Evolutionary conservation across 1,140 invertebrate species (phyloP).

Genomic region (Zaprionus gabonicus): DNA sequence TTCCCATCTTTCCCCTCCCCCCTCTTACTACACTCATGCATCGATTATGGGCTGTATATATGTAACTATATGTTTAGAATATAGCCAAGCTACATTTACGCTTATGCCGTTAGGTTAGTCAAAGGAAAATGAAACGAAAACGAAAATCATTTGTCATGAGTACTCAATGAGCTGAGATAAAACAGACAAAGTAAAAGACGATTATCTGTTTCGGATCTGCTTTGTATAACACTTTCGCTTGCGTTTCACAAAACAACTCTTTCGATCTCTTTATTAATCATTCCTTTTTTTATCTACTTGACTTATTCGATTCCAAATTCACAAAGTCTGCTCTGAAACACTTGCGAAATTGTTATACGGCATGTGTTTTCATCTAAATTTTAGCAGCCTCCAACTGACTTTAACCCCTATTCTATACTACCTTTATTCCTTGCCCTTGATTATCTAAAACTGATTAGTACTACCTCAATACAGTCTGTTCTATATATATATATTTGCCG

Average conservation of each 20-base stretch:
- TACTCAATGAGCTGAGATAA: constrained; percentile 2
- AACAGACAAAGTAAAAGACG: background rate
- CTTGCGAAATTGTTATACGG: background rate
- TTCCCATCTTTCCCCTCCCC: background rate
- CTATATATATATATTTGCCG: too few species aligned
- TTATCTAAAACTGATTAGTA: background rate
- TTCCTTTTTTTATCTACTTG: background rate
- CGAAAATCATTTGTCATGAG: constrained; percentile 2
- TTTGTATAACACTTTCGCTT: background rate
- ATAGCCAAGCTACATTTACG: constrained; percentile 44
- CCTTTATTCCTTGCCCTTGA: background rate
- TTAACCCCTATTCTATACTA: background rate
- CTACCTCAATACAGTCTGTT: background rate
- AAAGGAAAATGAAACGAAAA: background rate
- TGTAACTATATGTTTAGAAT: constrained; percentile 46
- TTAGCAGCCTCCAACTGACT: background rate
- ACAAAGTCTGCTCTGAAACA: background rate
- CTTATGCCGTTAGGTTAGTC: constrained; percentile 43
- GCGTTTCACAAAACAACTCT: background rate
- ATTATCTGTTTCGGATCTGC: background rate
- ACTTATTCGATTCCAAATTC: background rate
- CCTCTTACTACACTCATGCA: constrained; percentile 9
- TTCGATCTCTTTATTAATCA: constrained; percentile 1
- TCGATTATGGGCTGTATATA: constrained; percentile 43
- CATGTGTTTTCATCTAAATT: background rate